A percentile compares a stretch with the other conserved stretches of the same genome.
Conservation (phyloP, 2,888 invertebrate species). For the Hedychridium roseum region DNA sequence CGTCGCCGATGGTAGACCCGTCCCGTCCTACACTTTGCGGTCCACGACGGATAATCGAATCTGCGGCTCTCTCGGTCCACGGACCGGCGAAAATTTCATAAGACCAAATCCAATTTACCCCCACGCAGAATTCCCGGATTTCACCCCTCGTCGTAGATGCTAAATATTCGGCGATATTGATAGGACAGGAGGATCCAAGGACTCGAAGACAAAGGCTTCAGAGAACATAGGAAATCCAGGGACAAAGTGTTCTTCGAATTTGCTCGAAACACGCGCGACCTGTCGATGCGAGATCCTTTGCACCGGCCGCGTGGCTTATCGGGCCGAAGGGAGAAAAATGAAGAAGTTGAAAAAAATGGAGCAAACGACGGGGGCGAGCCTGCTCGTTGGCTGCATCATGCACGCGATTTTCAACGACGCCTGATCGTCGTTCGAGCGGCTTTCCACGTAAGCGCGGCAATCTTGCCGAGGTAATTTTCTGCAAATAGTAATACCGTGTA, state of each 20-base stretch:
- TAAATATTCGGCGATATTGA: no score
- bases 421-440: slow-evolving; percentile 50
- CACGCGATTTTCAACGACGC: slow-evolving; percentile 34
- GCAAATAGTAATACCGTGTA: slow-evolving; percentile 61
- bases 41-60: slow-evolving; percentile 37
- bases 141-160: not conserved
- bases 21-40: slow-evolving; percentile 26
- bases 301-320: no score
- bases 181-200: no score
- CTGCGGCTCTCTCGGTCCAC: slow-evolving; percentile 21
- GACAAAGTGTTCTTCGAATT: no score
- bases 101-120: not conserved
- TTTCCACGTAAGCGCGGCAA: slow-evolving; percentile 49
- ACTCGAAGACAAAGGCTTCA: no score
- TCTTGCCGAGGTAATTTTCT: slow-evolving; percentile 56
- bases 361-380: not conserved
- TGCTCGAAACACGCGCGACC: no score
- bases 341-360: slow-evolving; percentile 1
- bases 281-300: no score
- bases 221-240: no score
- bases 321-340: not conserved
- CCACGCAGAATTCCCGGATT: not conserved
- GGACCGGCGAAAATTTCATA: slow-evolving; percentile 29
- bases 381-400: slow-evolving; percentile 28
- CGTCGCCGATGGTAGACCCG: slow-evolving; percentile 15